Evolutionary conservation across 2,797 vertebrate species (phyloP).

Genomic region (Momotus momota): DNA sequence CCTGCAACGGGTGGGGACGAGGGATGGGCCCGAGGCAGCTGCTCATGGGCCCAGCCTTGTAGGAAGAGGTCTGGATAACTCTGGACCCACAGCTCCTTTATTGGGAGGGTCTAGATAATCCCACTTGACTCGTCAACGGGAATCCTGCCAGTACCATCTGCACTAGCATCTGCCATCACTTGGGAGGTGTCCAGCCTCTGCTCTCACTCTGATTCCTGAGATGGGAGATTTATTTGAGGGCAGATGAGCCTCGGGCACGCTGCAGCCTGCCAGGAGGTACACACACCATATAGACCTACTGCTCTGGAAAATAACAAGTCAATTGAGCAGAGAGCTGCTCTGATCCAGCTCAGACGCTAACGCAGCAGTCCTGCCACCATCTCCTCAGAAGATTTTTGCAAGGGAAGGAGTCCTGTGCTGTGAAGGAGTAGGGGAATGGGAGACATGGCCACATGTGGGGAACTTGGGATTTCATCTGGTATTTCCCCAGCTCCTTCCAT

Average conservation of each 20-base stretch:
- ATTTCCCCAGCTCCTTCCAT: background rate
- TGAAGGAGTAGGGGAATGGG: background rate
- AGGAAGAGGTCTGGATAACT: background rate
- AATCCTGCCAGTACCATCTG: slow-evolving; percentile 37
- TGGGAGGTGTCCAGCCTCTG: slow-evolving; percentile 14
- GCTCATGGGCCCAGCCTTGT: background rate
- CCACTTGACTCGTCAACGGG: background rate
- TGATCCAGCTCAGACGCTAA: background rate
- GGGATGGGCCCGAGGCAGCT: background rate
- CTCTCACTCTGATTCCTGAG: background rate
- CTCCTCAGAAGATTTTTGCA: background rate
- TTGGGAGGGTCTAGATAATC: background rate
- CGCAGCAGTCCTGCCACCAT: background rate
- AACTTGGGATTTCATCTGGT: background rate
- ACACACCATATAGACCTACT: background rate
- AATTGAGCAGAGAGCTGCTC: slow-evolving; percentile 11
- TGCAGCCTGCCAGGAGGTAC: background rate
- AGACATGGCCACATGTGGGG: rapidly evolving
- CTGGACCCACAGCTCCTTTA: background rate
- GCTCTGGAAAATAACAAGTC: background rate
- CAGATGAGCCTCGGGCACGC: background rate
- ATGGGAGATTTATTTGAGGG: background rate
- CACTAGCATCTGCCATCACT: background rate
- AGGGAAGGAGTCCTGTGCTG: background rate
- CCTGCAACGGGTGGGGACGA: background rate